A percentile compares a stretch with the other conserved stretches of the same genome.
Conservation (phyloP, 2,888 invertebrate species). For the Epistrophe eligans region DNA sequence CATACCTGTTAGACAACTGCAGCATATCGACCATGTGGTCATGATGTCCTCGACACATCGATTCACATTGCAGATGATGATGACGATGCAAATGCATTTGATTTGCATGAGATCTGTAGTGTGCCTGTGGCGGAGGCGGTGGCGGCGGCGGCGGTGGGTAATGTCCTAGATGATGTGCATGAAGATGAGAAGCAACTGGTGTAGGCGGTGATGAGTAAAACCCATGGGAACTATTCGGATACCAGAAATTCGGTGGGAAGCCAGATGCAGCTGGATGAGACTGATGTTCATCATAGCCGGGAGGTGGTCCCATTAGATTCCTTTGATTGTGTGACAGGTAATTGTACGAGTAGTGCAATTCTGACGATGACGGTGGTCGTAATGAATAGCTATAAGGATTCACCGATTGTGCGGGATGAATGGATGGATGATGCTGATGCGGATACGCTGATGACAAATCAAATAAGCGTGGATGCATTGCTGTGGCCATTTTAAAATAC, state of each 20-base stretch:
- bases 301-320: constrained; percentile 62
- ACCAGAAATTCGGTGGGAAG: constrained; percentile 81
- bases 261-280: constrained; percentile 34
- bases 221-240: constrained; percentile 78
- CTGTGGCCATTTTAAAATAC: constrained; percentile 50
- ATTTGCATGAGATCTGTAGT: constrained; percentile 50
- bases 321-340: constrained; percentile 73
- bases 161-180: constrained; percentile 60
- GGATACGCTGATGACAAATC: constrained; percentile 52
- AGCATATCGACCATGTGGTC: constrained; percentile 83
- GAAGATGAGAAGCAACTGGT: constrained; percentile 59
- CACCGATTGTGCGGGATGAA: constrained; percentile 10
- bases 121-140: not conserved
- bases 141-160: constrained; percentile 41
- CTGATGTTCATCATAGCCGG: constrained; percentile 35
- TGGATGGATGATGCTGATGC: constrained; percentile 20
- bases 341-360: constrained; percentile 79
- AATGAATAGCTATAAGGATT: constrained; percentile 38
- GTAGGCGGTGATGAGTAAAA: constrained; percentile 44
- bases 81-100: constrained; percentile 67
- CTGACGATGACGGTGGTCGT: constrained; percentile 79
- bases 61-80: constrained; percentile 55
- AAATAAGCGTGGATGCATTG: constrained; percentile 56
- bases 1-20: constrained; percentile 83
- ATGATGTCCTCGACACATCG: constrained; percentile 76